These are phyloP conservation scores for Ispidina lecontei DNA, from an alignment of 2,797 vertebrate species.

Conservation along the genomic window DNA sequence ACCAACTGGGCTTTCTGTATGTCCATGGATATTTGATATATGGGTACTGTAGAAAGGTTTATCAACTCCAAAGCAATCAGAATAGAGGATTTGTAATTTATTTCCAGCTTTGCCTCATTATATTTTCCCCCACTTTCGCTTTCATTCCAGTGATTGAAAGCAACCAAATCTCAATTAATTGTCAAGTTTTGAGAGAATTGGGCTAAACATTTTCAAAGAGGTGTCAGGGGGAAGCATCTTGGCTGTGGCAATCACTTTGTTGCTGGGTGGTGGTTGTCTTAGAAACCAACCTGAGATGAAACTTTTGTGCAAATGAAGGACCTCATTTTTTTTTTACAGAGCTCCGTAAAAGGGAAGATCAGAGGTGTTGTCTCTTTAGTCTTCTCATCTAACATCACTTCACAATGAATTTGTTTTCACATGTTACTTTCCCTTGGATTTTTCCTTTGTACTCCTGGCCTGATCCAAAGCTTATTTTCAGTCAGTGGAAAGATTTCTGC, in stretches of 20 bases:
- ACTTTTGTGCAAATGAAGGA: not conserved
- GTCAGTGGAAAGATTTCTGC: not conserved
- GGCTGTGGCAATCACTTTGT: constrained; percentile 16
- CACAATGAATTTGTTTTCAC: not conserved
- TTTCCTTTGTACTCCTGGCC: not conserved
- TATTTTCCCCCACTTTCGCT: not conserved
- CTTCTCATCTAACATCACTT: not conserved
- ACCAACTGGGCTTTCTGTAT: not conserved
- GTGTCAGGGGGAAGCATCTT: not conserved
- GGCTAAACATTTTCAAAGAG: constrained; percentile 33
- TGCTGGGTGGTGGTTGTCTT: not conserved
- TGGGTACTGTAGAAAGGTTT: not conserved
- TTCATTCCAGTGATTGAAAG: not conserved
- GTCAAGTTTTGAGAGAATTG: constrained; percentile 34
- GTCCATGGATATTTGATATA: not conserved
- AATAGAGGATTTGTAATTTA: not conserved
- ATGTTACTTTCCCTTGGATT: not conserved
- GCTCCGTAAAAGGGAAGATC: constrained; percentile 12
- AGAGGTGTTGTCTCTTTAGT: not conserved
- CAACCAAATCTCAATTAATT: constrained; percentile 31
- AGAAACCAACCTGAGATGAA: not conserved
- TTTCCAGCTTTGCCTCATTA: not conserved
- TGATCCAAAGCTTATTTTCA: not conserved
- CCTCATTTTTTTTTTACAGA: not conserved
- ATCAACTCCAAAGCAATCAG: not conserved